Base-by-base conservation (phyloP, 2,797 vertebrate species). In the Hoplostethus atlanticus region DNA sequence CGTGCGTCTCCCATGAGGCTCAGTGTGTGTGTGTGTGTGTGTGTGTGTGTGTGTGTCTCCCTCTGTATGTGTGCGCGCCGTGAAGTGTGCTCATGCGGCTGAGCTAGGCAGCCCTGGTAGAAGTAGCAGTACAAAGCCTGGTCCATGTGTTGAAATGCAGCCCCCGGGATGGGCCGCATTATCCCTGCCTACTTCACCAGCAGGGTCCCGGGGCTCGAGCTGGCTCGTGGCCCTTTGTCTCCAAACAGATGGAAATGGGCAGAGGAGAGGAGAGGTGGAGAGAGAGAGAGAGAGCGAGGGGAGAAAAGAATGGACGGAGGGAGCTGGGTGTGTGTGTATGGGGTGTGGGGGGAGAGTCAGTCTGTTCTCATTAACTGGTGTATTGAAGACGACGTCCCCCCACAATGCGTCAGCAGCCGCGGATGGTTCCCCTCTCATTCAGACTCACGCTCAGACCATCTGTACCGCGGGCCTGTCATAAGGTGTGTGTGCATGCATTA, bases 81-180 rank as follows among this genome's bases (percentile, higher is more conserved):
- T 91, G 84, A 89, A 90, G 89, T 83, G 87, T 84, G 78, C 79
- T 89, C 72, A 65, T 87, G 87, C 77, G 87, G 84, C 73, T 77
- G 57, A 84, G 55, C 53, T 16, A 11, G 17, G 44, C 36, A 48
- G 47, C 38, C 34, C 54, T 4, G 47, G 54, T 55, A 58, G 58
- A 12, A 16, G 61, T 48, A 40, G 38, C 40, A 83, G 90, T 88
- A 94, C 93, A 95, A 95, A 94, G 89, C 89, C 93, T 87, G 89
- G 92, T 94, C 93, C 94, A 95, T 95, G 94, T 95, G 94, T 94
- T 95, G 94, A 94, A 94, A 95, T 95, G 94, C 93, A 91, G 94
- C 93, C 93, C 92, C 82, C 81, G 92, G 93, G 93, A 95, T 94
- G 93, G 93, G 86, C 88, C 83, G 89, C 80, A 95, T 95, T 95